phyloP scores from a whole-genome alignment of 2,888 invertebrate genomes.

The Andrena fulva region DNA sequence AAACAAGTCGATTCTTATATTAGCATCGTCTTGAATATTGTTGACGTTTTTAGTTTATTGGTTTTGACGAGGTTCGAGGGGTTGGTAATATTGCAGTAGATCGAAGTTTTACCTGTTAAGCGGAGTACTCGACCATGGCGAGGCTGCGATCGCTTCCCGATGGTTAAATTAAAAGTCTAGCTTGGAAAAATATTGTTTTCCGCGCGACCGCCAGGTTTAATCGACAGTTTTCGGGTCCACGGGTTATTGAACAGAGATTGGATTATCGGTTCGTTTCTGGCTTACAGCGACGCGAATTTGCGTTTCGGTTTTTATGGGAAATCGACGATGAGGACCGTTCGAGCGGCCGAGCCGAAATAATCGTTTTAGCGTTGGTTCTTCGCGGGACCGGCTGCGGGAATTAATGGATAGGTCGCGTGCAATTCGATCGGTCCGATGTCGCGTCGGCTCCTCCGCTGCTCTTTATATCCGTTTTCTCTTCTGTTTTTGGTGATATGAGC shows the following conservation, averaged over 20 bases:
- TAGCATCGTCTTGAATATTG: too few relatives aligned
- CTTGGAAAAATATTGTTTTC: conserved; percentile 43
- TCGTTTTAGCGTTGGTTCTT: conserved; percentile 25
- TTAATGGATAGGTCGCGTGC: conserved; percentile 35
- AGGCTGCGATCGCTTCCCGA: conserved; percentile 7
- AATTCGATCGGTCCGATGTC: conserved; percentile 12
- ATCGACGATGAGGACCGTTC: conserved; percentile 32
- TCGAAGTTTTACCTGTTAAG: too few relatives aligned
- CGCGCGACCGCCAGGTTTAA: conserved; percentile 15
- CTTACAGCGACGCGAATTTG: neutral
- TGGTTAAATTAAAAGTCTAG: conserved; percentile 38
- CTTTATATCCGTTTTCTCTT: too few relatives aligned
- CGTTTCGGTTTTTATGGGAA: conserved; percentile 34
- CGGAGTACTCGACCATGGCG: too few relatives aligned
- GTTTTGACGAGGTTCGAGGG: too few relatives aligned
- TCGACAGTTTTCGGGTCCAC: conserved; percentile 21
- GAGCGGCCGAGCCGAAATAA: conserved; percentile 6
- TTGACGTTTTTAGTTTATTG: too few relatives aligned
- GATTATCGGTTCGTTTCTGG: conserved; percentile 16
- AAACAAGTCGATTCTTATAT: too few relatives aligned
- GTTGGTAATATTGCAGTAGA: too few relatives aligned
- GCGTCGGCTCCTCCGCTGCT: neutral
- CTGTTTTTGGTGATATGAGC: too few relatives aligned
- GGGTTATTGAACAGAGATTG: conserved; percentile 35
- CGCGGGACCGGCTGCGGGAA: conserved; percentile 1